Percentiles rank a stretch among this genome's conserved stretches.
These are phyloP conservation scores for Alcis repandata DNA, from an alignment of 2,888 invertebrate genomes.

Conservation along the genomic window DNA sequence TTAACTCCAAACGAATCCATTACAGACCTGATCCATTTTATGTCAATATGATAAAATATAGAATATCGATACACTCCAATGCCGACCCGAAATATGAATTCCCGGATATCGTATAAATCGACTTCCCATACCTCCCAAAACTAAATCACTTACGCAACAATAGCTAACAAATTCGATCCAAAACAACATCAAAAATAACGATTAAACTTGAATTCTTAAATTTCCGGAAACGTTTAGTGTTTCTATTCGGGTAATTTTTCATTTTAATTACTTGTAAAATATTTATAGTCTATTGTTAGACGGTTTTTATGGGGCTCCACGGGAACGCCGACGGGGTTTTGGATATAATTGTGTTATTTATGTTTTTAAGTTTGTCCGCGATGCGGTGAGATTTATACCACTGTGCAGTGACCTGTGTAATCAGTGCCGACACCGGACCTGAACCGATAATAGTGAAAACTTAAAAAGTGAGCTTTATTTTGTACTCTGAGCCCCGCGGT, in stretches of 20 bases:
- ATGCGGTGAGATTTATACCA: constrained; percentile 55
- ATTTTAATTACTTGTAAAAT: constrained; percentile 81
- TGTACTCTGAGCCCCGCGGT: too few relatives aligned
- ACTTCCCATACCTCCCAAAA: constrained; percentile 34
- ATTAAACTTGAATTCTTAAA: constrained; percentile 66
- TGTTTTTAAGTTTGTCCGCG: constrained; percentile 69
- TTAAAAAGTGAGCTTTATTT: not conserved
- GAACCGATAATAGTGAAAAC: not conserved
- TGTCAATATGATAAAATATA: constrained; percentile 18
- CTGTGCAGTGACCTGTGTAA: constrained; percentile 49
- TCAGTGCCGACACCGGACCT: not conserved
- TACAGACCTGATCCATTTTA: not conserved
- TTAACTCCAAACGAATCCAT: constrained; percentile 2
- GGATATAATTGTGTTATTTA: constrained; percentile 73
- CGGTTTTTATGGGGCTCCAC: constrained; percentile 65
- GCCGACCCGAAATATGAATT: constrained; percentile 20
- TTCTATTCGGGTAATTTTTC: constrained; percentile 67
- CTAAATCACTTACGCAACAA: constrained; percentile 49
- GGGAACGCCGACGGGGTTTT: constrained; percentile 52
- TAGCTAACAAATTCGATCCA: constrained; percentile 65
- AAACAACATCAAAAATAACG: constrained; percentile 56
- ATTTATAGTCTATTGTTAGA: constrained; percentile 81
- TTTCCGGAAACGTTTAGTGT: constrained; percentile 74
- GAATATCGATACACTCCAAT: constrained; percentile 23
- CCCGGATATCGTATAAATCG: constrained; percentile 43